Evolutionary conservation across 2,113 vertebrate species (phyloP).

Genomic region (rabbit (Oryctolagus cuniculus)): mOryCun1.1 NC_091434.1:12500001-12500500

Average conservation of each 20-base stretch:
- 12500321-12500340: background rate
- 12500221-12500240: background rate
- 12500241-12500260: background rate
- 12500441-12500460: too few species aligned
- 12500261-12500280: background rate
- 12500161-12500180: background rate
- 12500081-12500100: background rate
- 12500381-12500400: too few species aligned
- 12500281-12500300: background rate
- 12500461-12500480: too few species aligned
- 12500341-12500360: background rate
- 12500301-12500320: background rate
- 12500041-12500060: background rate
- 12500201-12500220: background rate
- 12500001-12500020: background rate
- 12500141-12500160: background rate
- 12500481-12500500: too few species aligned
- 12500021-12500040: background rate
- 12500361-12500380: too few species aligned
- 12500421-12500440: too few species aligned
- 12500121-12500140: background rate
- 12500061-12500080: background rate
- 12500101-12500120: background rate
- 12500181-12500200: background rate
- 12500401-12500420: too few species aligned